Conservation (phyloP, 2,113 vertebrate genomes). For the Heptranchias perlo region DNA sequence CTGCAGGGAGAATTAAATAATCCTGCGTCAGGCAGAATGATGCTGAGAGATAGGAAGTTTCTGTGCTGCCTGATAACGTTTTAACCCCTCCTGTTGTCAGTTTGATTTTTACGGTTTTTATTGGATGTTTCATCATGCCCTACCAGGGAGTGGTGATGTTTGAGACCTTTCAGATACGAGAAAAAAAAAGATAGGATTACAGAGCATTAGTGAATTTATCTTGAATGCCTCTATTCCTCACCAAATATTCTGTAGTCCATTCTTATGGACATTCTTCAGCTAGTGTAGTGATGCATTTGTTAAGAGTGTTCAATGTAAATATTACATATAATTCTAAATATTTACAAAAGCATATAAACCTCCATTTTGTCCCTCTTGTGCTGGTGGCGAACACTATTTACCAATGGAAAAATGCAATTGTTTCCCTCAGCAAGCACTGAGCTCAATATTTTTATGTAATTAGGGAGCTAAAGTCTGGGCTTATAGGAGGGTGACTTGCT, state of each 20-base stretch:
- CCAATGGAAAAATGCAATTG: too few relatives aligned
- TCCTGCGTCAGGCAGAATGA: background rate
- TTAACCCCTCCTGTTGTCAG: background rate
- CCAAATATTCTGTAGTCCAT: too few relatives aligned
- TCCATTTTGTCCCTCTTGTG: background rate
- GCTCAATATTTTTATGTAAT: background rate
- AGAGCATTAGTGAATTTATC: too few relatives aligned
- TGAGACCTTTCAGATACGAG: background rate
- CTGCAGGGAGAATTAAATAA: background rate
- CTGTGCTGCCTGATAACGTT: background rate
- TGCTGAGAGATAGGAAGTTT: background rate
- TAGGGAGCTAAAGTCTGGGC: background rate
- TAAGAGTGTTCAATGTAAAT: background rate
- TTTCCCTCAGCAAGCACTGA: too few relatives aligned
- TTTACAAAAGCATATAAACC: background rate
- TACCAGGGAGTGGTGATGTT: background rate
- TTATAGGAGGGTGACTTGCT: background rate
- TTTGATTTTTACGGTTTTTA: background rate
- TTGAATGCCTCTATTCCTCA: background rate
- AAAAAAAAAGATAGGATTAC: background rate
- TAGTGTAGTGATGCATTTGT: background rate
- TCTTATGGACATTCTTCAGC: background rate
- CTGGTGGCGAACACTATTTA: too few relatives aligned
- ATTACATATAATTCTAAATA: background rate
- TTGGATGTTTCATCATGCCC: background rate